phyloP scores from a whole-genome alignment of 2,797 vertebrate species.

The Takifugu ocellatus region DNA sequence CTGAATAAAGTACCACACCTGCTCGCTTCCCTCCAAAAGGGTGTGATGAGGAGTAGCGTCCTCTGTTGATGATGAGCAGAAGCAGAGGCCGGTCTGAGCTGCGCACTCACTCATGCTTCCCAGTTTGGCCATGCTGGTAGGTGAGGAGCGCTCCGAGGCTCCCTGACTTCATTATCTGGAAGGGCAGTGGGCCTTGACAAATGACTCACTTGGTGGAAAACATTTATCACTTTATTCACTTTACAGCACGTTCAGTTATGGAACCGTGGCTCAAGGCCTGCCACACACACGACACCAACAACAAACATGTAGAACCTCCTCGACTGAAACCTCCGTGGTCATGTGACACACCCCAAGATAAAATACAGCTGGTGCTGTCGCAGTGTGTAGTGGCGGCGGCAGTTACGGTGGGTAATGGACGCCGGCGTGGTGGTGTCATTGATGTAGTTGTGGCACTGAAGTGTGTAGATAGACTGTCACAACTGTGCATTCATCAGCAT shows the following conservation, averaged over 20 bases:
- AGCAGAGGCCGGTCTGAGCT: not conserved
- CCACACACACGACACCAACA: not conserved
- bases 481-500: constrained; percentile 42
- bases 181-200: constrained; percentile 38
- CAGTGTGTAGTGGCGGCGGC: constrained; percentile 23
- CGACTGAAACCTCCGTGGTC: not conserved
- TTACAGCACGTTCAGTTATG: constrained; percentile 8
- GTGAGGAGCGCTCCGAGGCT: constrained; percentile 36
- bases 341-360: not conserved
- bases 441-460: constrained; percentile 39
- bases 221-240: constrained; percentile 35
- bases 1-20: constrained; percentile 20
- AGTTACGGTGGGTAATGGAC: constrained; percentile 21
- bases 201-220: constrained; percentile 35
- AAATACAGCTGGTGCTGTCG: constrained; percentile 3
- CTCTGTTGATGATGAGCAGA: constrained; percentile 3
- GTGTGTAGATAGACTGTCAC: constrained; percentile 46
- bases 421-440: constrained; percentile 39
- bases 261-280: constrained; percentile 3
- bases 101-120: constrained; percentile 22
- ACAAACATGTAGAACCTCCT: not conserved
- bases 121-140: constrained; percentile 36
- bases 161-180: constrained; percentile 54
- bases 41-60: constrained; percentile 18
- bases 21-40: constrained; percentile 5